Base-by-base conservation (phyloP, 1,140 invertebrate species). In the Lordiphosa mommai region DNA sequence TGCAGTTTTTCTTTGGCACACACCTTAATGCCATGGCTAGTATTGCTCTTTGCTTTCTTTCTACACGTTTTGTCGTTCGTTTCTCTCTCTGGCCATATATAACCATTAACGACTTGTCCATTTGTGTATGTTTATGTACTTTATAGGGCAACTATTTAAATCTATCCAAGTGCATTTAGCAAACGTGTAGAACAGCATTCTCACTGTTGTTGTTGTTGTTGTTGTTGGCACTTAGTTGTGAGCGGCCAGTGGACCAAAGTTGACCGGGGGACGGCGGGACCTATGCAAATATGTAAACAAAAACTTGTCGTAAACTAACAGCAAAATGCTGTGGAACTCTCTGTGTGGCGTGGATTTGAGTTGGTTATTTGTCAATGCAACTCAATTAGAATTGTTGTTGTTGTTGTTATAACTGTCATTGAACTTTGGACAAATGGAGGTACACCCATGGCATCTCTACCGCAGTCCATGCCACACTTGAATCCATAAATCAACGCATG, bases 251-350 rank as follows among this genome's bases (percentile, higher is more conserved):
- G 14, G 20, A 10, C n/a, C 2, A 27, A 12, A 3, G 5, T 10
- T 8, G 48, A 44, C 16, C 27, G 14, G 2, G 23, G 10, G 57
- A 37, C 27, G 10, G n/a, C n/a, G 10, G 32, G 53, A 73, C 58
- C 76, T 71, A 74, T 66, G 76, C 76, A 73, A 80, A 80, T 80
- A 79, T 30, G 46, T 60, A 67, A 67, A 66, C 60, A 65, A 44
- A 46, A 46, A 29, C 23, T 20, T 40, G 37, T 66, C 57, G 61
- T 77, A 77, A 76, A 71, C 72, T 55, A 64, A 76, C 60, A 66
- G 59, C 53, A 71, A 59, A 46, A 49, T 48, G 46, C 32, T 48
- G 46, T 48, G 13, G 27, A 32, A 10, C 27, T 13, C 16, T 17
- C 13, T 48, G 7, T 37, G 33, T 27, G 29, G 52, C 10, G 29